These are phyloP conservation scores for Alcedo quadribrachys DNA, from an alignment of 2,797 vertebrate species.

Conservation along the genomic window DNA sequence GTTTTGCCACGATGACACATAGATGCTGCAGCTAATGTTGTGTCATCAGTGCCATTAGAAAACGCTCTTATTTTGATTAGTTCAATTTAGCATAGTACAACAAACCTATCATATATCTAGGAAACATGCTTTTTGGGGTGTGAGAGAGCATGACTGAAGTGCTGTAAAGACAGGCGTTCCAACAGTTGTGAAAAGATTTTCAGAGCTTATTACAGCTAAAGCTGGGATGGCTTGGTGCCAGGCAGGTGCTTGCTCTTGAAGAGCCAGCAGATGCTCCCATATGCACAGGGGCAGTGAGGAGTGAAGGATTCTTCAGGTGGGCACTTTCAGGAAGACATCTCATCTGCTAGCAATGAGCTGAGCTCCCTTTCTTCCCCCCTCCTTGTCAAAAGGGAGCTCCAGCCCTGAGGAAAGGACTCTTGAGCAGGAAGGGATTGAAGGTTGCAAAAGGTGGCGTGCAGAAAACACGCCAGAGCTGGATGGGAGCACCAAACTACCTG, in stretches of 20 bases:
- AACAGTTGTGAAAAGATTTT: background rate
- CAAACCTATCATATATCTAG: background rate
- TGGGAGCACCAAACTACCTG: background rate
- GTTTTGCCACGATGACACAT: slow-evolving; percentile 56
- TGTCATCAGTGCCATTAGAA: slow-evolving; percentile 56
- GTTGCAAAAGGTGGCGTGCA: background rate
- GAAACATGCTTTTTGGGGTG: slow-evolving; percentile 42
- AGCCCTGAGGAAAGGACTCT: background rate
- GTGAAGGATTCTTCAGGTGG: background rate
- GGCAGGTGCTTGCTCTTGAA: background rate
- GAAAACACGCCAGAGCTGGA: background rate
- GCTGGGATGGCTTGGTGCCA: background rate
- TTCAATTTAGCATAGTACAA: slow-evolving; percentile 16
- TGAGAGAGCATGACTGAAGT: background rate
- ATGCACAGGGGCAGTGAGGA: fast-evolving
- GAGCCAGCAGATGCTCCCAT: background rate
- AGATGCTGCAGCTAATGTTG: slow-evolving; percentile 21
- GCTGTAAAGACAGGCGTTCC: background rate
- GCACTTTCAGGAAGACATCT: background rate
- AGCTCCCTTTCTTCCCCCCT: background rate
- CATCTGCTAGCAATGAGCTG: background rate
- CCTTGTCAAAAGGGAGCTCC: background rate
- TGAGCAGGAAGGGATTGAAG: background rate
- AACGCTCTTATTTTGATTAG: slow-evolving; percentile 31
- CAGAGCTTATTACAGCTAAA: background rate